Evolutionary conservation across 1,140 invertebrate species (phyloP), one percentile per base, ranked within the genome.

Genomic region (Scaptomyza graminum): DNA sequence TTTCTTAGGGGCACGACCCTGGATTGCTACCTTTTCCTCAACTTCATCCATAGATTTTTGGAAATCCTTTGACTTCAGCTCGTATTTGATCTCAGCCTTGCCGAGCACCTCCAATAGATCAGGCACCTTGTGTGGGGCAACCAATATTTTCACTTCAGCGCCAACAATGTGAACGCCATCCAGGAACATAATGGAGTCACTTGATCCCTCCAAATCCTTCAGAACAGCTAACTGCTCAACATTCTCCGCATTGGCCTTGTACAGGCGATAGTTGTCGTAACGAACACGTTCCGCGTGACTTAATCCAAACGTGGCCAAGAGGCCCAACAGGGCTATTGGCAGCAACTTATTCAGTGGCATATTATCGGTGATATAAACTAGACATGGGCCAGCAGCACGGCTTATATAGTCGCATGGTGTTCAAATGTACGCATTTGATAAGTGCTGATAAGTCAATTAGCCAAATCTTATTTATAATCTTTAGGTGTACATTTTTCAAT

Each of bases 261-360:
- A 94, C 1, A 94, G 92, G 44, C 93, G 92, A 71, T 93, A 93
- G 49, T 93, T 92, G 31, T 93, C 90, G 51, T 91, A 94, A 12
- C 80, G 91, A 4, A 77, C 90, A 60, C 84, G 79, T 51, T 91
- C 91, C 41, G 71, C 79, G 6, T 60, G 66, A 34, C 59, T 54
- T 13, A 70, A 15, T 13, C 57, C 90, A 28, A 90, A 37, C 52
- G 79, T 73, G 25, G 75, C 66, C 61, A 92, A 51, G 7, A 77
- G 44, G 69, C 73, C 90, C 54, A 91, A 69, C 12, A 90, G 64
- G 44, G 62, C 75, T 6, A 88, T 52, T 0, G 76, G 28, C 12
- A 90, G 57, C 65, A 65, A 87, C 84, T 90, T 76, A 47, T 62
- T 88, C 79, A 82, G 75, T 79, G 78, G 79, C 82, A 87, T 87